phyloP scores from a whole-genome alignment of 1,140 invertebrate genomes.

The Macrotrachela quadricornifera region DNA sequence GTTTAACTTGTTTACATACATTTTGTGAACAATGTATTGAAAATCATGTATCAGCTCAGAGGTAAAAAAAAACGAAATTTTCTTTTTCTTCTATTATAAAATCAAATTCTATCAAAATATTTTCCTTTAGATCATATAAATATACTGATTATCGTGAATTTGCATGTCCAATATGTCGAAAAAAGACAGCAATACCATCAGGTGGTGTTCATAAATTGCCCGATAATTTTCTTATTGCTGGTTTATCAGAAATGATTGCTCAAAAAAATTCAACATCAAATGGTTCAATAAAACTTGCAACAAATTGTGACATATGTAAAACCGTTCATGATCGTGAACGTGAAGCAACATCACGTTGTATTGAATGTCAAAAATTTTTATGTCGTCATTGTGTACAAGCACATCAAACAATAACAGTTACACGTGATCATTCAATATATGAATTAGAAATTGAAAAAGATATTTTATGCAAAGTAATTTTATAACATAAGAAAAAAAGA shows the following conservation, averaged over 20 bases:
- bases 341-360: constrained; percentile 29
- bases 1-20: constrained; percentile 69
- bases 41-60: too few species aligned
- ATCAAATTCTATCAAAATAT: too few species aligned
- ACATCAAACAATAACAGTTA: constrained; percentile 28
- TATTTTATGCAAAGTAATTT: constrained; percentile 30
- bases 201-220: constrained; percentile 31
- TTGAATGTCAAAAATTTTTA: constrained; percentile 31
- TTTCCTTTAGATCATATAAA: constrained; percentile 4
- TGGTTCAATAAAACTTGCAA: constrained; percentile 11
- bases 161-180: constrained; percentile 31
- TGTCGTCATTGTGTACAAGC: constrained; percentile 27
- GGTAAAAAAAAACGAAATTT: too few species aligned
- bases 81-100: too few species aligned
- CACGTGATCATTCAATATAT: constrained; percentile 28
- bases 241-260: constrained; percentile 25
- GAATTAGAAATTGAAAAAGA: constrained; percentile 32
- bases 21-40: constrained; percentile 58
- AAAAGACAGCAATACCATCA: constrained; percentile 28
- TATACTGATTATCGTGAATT: constrained; percentile 18
- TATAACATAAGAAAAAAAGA: too few species aligned
- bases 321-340: constrained; percentile 24
- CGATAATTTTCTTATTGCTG: constrained; percentile 31
- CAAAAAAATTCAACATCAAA: constrained; percentile 11
- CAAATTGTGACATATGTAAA: constrained; percentile 29